Evolutionary conservation across 1,140 invertebrate genomes (phyloP), one percentile per base, ranked within the genome.

Genomic region (Leguminivora glycinivorella): DNA sequence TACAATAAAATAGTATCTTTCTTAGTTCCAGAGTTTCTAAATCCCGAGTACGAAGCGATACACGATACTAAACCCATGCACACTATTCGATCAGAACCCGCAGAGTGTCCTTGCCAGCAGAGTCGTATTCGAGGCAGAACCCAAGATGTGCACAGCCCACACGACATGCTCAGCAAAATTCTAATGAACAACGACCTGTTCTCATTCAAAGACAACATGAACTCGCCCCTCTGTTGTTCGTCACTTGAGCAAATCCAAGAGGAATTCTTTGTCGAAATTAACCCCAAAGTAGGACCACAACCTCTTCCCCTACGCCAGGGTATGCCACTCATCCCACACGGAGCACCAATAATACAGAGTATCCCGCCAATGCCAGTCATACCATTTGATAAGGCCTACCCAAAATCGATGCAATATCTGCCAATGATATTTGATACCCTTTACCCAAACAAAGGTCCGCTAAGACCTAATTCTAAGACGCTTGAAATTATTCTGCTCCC

Each of bases 401-500:
- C 47, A 19, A 52, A 52, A 52, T 19, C 47, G 22, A 52, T 52
- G 47, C 47, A 52, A 22, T 78, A 77, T 25, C 70, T 78, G 12
- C 78, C 82, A 5, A 73, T 78, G 31, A 47, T 89, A n/a, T 76
- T 85, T 4, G 78, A 85, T 1, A 78, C 47, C 19, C 5, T 81
- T 0, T 63, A 75, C 7, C 75, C 77, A 56, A 84, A 77, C 52
- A 79, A 73, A 70, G 14, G 26, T 12, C 58, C 4, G 34, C n/a
- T 5, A 29, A 31, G 26, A 1, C 12, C 26, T 5, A 83, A 83
- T 70, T 68, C 83, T 9, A 82, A 83, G 76, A 68, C 78, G 17
- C 74, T 88, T 1, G 86, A 89, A 80, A 83, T 88, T 56, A 79
- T 86, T 31, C 71, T 89, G 3, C 83, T 84, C 71, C 87, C 86